These are phyloP conservation scores for Hoplostethus atlanticus DNA, from an alignment of 2,797 vertebrate species.

Conservation along the genomic window DNA sequence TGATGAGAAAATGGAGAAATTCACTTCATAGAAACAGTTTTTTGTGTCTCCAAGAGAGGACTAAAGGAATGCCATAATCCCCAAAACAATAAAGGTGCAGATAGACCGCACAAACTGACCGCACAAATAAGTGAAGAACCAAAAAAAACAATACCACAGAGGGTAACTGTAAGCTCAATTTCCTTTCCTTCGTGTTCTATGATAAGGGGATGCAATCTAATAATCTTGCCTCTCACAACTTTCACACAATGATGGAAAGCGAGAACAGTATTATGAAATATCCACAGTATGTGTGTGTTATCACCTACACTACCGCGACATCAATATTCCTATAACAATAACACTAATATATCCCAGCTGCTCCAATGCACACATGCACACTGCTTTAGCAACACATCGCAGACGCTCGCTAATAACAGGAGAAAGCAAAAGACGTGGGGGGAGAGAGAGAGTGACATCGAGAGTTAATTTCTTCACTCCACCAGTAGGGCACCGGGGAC, in stretches of 20 bases:
- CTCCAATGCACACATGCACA: slow-evolving; percentile 1
- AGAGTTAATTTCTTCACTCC: slow-evolving; percentile 39
- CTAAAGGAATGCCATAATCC: too few species aligned
- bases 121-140: too few species aligned
- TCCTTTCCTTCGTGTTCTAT: not conserved
- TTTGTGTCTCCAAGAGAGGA: too few species aligned
- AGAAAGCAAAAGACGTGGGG: slow-evolving; percentile 16
- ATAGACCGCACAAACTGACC: too few species aligned
- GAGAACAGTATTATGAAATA: not conserved
- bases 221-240: slow-evolving; percentile 2
- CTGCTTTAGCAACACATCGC: slow-evolving; percentile 24
- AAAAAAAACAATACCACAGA: too few species aligned
- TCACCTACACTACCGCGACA: too few species aligned
- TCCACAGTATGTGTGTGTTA: not conserved
- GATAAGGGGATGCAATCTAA: too few species aligned
- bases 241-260: too few species aligned
- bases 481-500: slow-evolving; percentile 44
- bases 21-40: too few species aligned
- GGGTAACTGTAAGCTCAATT: too few species aligned
- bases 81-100: too few species aligned
- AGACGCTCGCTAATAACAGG: slow-evolving; percentile 38
- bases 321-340: slow-evolving; percentile 10
- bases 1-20: too few species aligned
- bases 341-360: slow-evolving; percentile 3
- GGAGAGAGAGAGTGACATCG: slow-evolving; percentile 19